Base-by-base conservation (phyloP, 2,797 vertebrate species). In the Paedocypris micromegethes region DNA sequence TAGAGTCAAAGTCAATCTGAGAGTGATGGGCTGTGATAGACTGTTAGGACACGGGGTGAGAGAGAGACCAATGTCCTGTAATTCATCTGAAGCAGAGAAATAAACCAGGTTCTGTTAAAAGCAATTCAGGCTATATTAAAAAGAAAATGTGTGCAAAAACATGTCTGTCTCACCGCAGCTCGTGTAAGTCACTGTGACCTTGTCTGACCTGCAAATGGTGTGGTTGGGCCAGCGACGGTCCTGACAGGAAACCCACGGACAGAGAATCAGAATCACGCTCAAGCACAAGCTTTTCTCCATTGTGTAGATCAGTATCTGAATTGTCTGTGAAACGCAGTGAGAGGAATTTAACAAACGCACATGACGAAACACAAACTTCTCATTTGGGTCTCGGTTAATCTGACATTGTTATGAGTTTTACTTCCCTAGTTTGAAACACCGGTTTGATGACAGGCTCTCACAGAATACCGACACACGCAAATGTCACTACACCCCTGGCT, bases 111-210 rank as follows among this genome's bases (percentile, higher is more conserved):
- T n/a, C n/a, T n/a, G 5, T 23, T 4, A 55, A 3, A n/a, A 64
- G 5, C 2, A 38, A 9, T 49, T 7, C 2, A 58, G 9, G 23
- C 9, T 3, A 43, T 3, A n/a, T 48, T 41, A 49, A 37, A 2
- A 51, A 44, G 23, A 38, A 45, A 3, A 52, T 3, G 1, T 7
- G 5, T 50, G 23, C 44, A 6, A 51, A 50, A 23, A 23, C 1
- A 45, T 38, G 5, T 40, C 8, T 8, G 63, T 75, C 75, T 77
- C 68, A 80, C 64, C 74, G 54, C 77, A 78, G 72, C 72, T 78
- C 37, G 37, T 74, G 48, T 74, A 77, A 38, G 38, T 58, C 8
- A 75, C 62, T 44, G 58, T 61, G 9, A 70, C 41, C 40, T n/a
- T 70, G 47, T 58, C 9, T n/a, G 65, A 62, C 46, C 40, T 45